These are phyloP conservation scores for Lophotriccus pileatus DNA, from an alignment of 2,797 vertebrate genomes.

Conservation along the genomic window DNA sequence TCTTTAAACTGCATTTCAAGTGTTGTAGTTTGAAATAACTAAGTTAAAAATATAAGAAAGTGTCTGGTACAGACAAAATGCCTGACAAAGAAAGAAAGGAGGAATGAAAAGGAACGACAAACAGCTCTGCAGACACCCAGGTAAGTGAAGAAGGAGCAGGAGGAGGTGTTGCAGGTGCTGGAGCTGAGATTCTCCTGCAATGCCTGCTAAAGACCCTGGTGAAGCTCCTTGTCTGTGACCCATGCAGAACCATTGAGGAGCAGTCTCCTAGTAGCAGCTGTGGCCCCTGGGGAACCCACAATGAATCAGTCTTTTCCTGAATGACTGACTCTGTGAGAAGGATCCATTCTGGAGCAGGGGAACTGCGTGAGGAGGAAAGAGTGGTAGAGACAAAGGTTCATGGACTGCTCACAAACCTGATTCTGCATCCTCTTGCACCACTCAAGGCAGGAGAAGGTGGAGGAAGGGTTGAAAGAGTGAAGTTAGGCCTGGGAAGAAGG, in stretches of 20 bases:
- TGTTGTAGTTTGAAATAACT: background rate
- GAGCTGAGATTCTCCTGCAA: background rate
- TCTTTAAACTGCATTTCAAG: background rate
- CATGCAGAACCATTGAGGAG: background rate
- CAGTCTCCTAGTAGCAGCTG: background rate
- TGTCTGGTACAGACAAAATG: background rate
- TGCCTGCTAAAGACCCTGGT: accelerated
- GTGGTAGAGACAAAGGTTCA: background rate
- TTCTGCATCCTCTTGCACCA: accelerated
- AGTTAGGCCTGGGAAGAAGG: background rate
- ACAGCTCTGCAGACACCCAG: background rate
- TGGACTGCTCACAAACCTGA: accelerated
- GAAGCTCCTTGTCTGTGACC: background rate
- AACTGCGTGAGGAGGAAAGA: background rate
- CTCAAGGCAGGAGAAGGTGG: accelerated
- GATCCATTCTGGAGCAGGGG: background rate
- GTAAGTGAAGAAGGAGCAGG: background rate
- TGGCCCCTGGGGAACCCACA: accelerated
- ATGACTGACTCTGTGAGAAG: accelerated
- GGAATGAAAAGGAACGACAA: background rate
- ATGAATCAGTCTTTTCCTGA: background rate
- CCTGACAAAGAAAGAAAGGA: background rate
- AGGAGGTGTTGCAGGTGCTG: background rate
- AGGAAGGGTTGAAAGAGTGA: background rate
- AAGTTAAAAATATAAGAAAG: background rate